These are phyloP conservation scores for Bubo blakistoni DNA, from an alignment of 2,113 vertebrate genomes.

Conservation along the genomic window DNA sequence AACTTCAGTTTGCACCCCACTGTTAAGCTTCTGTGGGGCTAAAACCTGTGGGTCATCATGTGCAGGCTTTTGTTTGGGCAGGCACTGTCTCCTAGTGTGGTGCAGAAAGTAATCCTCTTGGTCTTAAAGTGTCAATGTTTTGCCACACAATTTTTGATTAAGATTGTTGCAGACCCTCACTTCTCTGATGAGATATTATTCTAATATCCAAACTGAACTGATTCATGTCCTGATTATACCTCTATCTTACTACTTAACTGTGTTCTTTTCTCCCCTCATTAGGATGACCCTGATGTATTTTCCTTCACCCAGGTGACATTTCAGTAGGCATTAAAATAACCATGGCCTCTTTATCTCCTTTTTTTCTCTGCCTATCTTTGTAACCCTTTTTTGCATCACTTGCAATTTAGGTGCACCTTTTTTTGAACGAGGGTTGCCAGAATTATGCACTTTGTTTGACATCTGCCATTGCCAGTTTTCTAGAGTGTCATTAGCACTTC, in stretches of 20 bases:
- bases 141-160: neutral
- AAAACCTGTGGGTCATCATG: neutral
- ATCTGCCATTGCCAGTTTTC: neutral
- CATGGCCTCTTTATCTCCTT: neutral
- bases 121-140: neutral
- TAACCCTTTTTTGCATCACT: neutral
- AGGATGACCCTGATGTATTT: neutral
- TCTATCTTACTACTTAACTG: neutral
- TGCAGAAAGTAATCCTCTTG: neutral
- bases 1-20: neutral
- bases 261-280: neutral
- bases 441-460: neutral
- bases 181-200: neutral
- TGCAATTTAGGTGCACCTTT: neutral
- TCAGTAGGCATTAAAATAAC: neutral
- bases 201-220: neutral
- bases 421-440: neutral
- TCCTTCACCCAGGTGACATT: neutral
- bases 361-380: neutral
- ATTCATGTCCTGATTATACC: neutral
- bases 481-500: neutral
- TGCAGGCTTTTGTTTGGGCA: neutral
- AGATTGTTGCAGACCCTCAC: neutral
- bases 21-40: neutral
- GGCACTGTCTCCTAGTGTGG: neutral